These are phyloP conservation scores for Emydocephalus ijimae DNA, from an alignment of 2,113 vertebrate species.

Conservation along the genomic window DNA sequence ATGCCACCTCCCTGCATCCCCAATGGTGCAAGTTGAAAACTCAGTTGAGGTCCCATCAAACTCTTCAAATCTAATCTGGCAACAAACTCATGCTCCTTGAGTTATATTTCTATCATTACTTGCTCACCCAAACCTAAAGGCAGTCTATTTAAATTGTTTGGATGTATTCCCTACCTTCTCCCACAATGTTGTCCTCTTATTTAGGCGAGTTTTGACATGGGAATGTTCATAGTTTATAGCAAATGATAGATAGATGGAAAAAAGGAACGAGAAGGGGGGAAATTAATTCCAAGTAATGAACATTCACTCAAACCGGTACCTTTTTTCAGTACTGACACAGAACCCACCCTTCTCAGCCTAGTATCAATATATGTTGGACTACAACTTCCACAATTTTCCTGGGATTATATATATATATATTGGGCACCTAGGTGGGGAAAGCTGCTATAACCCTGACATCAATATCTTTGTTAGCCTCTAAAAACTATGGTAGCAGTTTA, in stretches of 20 bases:
- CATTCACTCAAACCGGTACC: neutral
- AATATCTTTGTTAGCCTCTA: neutral
- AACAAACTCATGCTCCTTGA: neutral
- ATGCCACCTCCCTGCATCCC: neutral
- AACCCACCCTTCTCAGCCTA: neutral
- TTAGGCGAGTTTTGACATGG: neutral
- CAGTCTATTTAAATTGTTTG: neutral
- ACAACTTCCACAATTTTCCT: neutral
- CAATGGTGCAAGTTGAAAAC: neutral
- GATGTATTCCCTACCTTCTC: neutral
- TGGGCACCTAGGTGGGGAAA: neutral
- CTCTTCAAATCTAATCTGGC: neutral
- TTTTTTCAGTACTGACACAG: neutral
- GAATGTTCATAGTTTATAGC: neutral
- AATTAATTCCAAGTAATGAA: neutral
- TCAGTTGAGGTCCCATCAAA: neutral
- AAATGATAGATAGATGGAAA: neutral
- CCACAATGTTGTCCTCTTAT: neutral
- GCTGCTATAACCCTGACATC: neutral
- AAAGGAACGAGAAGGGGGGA: too few relatives aligned
- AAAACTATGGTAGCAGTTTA: neutral
- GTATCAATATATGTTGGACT: neutral
- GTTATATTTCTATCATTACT: neutral
- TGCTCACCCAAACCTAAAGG: neutral
- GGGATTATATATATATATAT: neutral